phyloP scores from a whole-genome alignment of 2,797 vertebrate species.

The Arnoldichthys spilopterus region DNA sequence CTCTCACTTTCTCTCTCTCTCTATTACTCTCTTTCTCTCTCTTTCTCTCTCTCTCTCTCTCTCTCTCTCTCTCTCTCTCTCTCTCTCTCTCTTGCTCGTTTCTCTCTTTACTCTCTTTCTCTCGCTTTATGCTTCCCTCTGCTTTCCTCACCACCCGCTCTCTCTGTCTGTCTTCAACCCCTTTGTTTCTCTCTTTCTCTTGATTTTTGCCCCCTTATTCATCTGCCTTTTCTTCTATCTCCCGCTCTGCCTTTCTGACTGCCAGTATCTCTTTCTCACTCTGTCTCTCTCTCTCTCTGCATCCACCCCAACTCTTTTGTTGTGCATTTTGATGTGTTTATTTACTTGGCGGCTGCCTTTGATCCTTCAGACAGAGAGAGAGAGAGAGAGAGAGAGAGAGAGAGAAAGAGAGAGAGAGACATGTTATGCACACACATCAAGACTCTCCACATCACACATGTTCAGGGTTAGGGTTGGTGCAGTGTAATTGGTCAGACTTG shows the following conservation, averaged over 20 bases:
- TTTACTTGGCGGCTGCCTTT: conserved; percentile 68
- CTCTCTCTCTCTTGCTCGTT: conserved; percentile 51
- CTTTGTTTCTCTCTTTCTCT: conserved; percentile 12
- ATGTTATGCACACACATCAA: conserved; percentile 28
- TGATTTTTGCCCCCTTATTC: conserved; percentile 6
- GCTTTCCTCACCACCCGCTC: not conserved
- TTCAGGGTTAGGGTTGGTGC: conserved; percentile 16
- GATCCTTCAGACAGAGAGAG: conserved; percentile 56
- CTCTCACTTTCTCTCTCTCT: conserved; percentile 13
- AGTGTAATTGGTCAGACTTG: not conserved
- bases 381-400: conserved; percentile 57
- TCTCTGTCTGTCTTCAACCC: conserved; percentile 22
- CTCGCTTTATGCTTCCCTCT: conserved; percentile 10
- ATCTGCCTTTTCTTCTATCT: conserved; percentile 21
- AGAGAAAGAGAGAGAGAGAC: conserved; percentile 54
- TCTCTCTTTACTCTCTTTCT: conserved; percentile 55
- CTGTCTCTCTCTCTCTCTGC: conserved; percentile 47
- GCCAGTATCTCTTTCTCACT: conserved; percentile 29
- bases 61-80: conserved; percentile 13
- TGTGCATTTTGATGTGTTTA: conserved; percentile 76
- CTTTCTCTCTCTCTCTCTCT: not conserved
- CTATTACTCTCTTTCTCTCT: not conserved
- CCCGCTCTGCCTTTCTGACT: conserved; percentile 47
- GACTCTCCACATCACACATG: conserved; percentile 7
- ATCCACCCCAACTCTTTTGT: conserved; percentile 58